Evolutionary conservation across 2,113 vertebrate genomes (phyloP).

Genomic region (Rhabdomys dilectus): DNA sequence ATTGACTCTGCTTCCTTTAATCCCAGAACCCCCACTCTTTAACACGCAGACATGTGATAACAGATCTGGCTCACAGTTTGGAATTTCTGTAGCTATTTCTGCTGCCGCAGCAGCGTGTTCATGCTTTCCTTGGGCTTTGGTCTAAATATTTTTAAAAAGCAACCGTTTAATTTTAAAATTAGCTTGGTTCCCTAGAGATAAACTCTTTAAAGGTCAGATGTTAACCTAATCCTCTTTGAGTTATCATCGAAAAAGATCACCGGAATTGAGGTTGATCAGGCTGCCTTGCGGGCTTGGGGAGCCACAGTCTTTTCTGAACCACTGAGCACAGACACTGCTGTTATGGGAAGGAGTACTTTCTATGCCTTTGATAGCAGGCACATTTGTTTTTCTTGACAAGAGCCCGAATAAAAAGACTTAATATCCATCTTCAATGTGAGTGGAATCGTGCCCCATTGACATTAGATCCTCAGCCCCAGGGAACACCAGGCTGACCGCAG

Average conservation of each 20-base stretch:
- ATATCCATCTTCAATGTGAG: slow-evolving; percentile 84
- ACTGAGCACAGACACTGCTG: slow-evolving; percentile 77
- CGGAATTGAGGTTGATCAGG: slow-evolving; percentile 85
- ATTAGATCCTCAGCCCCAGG: slow-evolving; percentile 88
- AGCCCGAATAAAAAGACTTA: slow-evolving; percentile 83
- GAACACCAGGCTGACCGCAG: slow-evolving; percentile 85
- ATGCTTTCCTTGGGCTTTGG: not conserved
- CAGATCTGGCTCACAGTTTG: not conserved
- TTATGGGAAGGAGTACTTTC: slow-evolving; percentile 65
- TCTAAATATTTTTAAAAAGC: slow-evolving; percentile 68
- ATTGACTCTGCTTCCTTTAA: not conserved
- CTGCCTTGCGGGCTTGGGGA: slow-evolving; percentile 76
- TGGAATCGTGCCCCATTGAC: slow-evolving; percentile 85
- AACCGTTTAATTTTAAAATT: slow-evolving; percentile 67
- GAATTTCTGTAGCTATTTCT: slow-evolving; percentile 7
- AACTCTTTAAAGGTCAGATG: slow-evolving; percentile 86
- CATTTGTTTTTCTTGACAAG: slow-evolving; percentile 82
- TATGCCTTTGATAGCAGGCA: slow-evolving; percentile 64
- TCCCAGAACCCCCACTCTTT: not conserved
- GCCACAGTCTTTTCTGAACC: slow-evolving; percentile 83
- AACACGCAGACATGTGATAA: not conserved
- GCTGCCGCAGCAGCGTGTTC: not conserved
- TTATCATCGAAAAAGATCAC: slow-evolving; percentile 83
- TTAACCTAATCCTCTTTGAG: slow-evolving; percentile 80
- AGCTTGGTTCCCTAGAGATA: slow-evolving; percentile 66